Conservation (phyloP, 2,888 invertebrate genomes). For the Acholoe squamosa region DNA sequence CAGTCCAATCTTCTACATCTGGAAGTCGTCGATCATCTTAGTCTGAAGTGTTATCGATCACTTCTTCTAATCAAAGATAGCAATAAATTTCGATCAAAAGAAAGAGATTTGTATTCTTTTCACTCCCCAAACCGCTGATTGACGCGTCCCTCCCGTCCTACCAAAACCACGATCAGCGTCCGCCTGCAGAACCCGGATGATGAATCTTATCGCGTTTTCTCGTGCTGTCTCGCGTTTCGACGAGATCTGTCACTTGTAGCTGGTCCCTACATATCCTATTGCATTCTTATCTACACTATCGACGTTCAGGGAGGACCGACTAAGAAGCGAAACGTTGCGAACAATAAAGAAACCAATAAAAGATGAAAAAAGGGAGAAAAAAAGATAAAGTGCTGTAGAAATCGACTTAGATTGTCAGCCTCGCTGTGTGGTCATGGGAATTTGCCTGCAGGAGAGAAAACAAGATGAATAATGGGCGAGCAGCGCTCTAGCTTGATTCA, state of each 20-base stretch:
- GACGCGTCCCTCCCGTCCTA: neutral
- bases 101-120: conserved; percentile 2
- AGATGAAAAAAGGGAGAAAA: neutral
- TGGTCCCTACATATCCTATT: neutral
- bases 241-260: conserved; percentile 1
- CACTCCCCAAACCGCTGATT: neutral
- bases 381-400: neutral
- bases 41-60: too few relatives aligned
- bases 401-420: neutral
- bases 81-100: neutral
- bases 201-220: conserved; percentile 16
- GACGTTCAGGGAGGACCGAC: neutral
- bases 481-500: neutral
- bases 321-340: neutral
- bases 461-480: neutral
- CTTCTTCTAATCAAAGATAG: conserved; percentile 1
- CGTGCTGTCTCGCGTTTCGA: conserved; percentile 8
- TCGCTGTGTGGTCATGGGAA: conserved; percentile 3
- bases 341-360: neutral
- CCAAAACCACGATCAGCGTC: neutral
- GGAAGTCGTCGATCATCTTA: too few relatives aligned
- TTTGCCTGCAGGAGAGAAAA: neutral
- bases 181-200: neutral
- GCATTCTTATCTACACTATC: neutral
- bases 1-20: too few relatives aligned